A percentile compares a stretch with the other conserved stretches of the same genome.
phyloP scores from a whole-genome alignment of 2,888 invertebrate genomes.

The Coecobrya sp. region DNA sequence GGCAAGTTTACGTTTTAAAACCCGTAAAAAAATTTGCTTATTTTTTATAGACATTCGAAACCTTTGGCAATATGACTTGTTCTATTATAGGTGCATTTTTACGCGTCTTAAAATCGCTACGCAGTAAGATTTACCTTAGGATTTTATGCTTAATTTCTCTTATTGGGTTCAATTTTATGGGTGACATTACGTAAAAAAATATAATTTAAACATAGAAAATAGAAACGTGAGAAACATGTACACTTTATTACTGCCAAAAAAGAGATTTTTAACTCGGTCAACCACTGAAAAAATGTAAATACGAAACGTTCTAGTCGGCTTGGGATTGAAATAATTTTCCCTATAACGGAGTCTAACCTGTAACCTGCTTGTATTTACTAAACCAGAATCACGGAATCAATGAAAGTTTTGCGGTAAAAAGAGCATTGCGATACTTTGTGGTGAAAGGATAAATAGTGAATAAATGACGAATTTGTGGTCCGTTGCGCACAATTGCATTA shows the following conservation, averaged over 20 bases:
- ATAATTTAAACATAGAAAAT: background rate
- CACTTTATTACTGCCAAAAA: background rate
- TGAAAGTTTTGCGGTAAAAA: constrained; percentile 9
- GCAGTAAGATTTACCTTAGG: too few species aligned
- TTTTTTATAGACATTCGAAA: background rate
- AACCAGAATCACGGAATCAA: background rate
- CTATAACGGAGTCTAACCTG: background rate
- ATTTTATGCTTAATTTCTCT: too few species aligned
- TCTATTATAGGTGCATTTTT: background rate
- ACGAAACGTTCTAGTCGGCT: background rate
- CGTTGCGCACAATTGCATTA: constrained; percentile 53
- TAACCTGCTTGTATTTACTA: background rate
- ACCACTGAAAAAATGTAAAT: background rate
- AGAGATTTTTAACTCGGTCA: constrained; percentile 23
- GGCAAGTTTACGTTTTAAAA: background rate
- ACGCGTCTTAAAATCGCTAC: background rate
- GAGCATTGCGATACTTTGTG: background rate
- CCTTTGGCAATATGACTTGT: background rate
- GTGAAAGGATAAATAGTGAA: constrained; percentile 40
- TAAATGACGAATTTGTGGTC: constrained; percentile 65
- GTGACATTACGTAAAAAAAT: constrained; percentile 34
- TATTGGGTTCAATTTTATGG: background rate
- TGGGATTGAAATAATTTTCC: background rate
- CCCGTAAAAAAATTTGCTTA: constrained; percentile 26
- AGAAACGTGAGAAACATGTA: background rate